Conservation (phyloP, 2,888 invertebrate genomes). For the Tipula unca region DNA sequence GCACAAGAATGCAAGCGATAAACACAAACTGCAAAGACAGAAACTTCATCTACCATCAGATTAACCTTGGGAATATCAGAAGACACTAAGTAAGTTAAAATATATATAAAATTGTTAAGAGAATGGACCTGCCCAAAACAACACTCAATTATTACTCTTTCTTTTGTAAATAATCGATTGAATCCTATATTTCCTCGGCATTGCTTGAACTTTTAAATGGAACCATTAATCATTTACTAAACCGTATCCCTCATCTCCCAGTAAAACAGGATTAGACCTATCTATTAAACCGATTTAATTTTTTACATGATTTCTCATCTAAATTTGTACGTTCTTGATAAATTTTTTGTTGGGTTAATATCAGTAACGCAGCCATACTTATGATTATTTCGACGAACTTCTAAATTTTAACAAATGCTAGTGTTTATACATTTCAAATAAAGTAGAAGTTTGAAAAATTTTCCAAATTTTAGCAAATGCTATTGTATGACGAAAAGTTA, state of each 20-base stretch:
- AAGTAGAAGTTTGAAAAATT: too few relatives aligned
- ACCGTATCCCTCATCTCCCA: not conserved
- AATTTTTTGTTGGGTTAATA: not conserved
- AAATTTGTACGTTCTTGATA: not conserved
- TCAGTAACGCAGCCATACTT: not conserved
- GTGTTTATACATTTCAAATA: too few relatives aligned
- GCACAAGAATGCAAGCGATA: too few relatives aligned
- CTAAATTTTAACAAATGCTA: too few relatives aligned
- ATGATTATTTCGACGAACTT: not conserved
- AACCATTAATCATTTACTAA: not conserved
- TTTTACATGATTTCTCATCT: not conserved
- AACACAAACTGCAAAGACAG: too few relatives aligned
- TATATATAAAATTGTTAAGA: too few relatives aligned
- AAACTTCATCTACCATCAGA: too few relatives aligned
- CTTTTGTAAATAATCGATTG: not conserved
- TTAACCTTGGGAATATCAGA: too few relatives aligned
- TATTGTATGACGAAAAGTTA: not conserved
- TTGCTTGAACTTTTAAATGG: not conserved
- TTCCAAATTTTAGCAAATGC: too few relatives aligned
- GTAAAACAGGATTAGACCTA: not conserved
- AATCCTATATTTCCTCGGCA: not conserved
- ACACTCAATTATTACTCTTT: not conserved
- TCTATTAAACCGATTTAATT: too few relatives aligned
- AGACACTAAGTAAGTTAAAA: too few relatives aligned
- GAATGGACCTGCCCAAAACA: not conserved